These are phyloP conservation scores for Conus ventricosus DNA, from an alignment of 1,140 invertebrate species.

Conservation along the genomic window DNA sequence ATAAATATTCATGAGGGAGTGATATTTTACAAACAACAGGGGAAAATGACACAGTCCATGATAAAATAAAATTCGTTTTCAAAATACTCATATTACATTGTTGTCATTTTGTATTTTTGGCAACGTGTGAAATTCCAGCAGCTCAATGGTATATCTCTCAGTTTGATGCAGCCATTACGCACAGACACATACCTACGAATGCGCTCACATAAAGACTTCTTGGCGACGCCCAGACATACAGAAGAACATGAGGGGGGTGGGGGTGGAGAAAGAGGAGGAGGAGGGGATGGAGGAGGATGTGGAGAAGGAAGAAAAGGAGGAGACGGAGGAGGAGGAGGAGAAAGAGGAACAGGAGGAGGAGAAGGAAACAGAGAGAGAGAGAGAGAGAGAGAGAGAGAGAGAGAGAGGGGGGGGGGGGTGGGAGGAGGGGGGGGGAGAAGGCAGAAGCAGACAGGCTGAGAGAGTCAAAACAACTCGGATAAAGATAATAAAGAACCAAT, in stretches of 20 bases:
- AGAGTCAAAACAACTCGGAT: no score
- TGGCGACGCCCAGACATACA: no score
- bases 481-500: no score
- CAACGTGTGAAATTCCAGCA: no score
- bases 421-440: no score
- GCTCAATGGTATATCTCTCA: no score
- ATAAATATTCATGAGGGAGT: no score
- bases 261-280: not conserved
- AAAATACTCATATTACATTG: no score
- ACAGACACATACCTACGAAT: constrained; percentile 1
- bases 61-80: not conserved
- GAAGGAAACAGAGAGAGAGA: constrained; percentile 8
- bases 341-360: not conserved
- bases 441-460: no score
- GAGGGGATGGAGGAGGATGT: not conserved
- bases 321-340: not conserved
- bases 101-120: no score
- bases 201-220: not conserved
- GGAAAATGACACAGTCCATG: not conserved
- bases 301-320: not conserved
- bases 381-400: not conserved
- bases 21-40: no score
- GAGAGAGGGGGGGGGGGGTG: not conserved
- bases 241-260: no score
- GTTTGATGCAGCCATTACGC: not conserved